Percentiles rank a stretch among this genome's conserved stretches.
These are phyloP conservation scores for Ornithorhynchus anatinus DNA, from an alignment of 2,113 vertebrate species.

Conservation along the genomic window DNA sequence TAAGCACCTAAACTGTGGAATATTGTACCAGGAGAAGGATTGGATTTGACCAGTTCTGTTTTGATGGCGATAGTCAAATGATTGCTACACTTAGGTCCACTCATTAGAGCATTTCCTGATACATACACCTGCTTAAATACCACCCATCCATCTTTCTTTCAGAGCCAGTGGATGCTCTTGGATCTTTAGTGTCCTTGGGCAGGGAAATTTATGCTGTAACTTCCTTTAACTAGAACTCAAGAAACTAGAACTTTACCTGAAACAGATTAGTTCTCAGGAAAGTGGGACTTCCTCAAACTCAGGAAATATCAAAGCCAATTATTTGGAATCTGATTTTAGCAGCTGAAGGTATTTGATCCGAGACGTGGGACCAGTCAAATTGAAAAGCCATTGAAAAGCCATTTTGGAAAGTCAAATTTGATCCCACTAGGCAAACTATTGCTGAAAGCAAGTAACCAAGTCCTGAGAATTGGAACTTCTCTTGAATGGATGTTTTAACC, in stretches of 20 bases:
- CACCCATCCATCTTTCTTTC: background rate
- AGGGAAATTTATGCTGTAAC: too few relatives aligned
- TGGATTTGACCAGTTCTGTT: background rate
- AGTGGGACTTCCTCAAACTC: background rate
- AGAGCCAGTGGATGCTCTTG: too few relatives aligned
- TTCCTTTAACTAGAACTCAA: too few relatives aligned
- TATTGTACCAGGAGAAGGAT: background rate
- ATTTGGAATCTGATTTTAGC: background rate
- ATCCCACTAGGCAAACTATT: too few relatives aligned
- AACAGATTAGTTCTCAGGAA: too few relatives aligned
- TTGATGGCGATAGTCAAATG: background rate
- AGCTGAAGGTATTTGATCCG: background rate
- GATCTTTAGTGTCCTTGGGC: too few relatives aligned
- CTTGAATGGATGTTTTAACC: too few relatives aligned
- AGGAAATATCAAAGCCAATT: background rate
- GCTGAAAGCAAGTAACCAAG: too few relatives aligned
- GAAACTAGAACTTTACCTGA: too few relatives aligned
- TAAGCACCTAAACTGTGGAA: background rate
- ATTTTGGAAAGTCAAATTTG: too few relatives aligned
- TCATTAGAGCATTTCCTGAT: background rate
- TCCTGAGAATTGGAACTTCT: too few relatives aligned
- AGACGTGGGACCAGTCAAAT: background rate
- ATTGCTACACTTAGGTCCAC: background rate
- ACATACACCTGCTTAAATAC: background rate
- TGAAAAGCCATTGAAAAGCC: background rate